Base-by-base conservation (phyloP, 1,140 invertebrate species). In the Tetramorium simillimum region DNA sequence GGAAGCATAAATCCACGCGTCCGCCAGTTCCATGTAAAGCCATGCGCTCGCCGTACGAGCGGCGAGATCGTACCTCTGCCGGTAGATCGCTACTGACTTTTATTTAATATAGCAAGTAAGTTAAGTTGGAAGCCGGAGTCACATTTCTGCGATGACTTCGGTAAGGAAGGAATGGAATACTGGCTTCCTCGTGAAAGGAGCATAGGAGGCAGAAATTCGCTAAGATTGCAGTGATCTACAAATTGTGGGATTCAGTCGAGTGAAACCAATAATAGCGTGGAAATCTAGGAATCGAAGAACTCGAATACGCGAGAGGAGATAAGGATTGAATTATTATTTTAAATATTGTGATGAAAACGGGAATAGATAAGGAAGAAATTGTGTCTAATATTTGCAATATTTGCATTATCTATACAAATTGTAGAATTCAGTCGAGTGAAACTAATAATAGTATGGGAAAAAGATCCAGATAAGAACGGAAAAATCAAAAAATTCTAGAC, bases 1-100 rank as follows among this genome's bases (percentile, higher is more conserved):
- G 80, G 80, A 82, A 82, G 53, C 80, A 82, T 82, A 73, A 82
- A 82, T 82, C n/a, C 28, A 63, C 53, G 53, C 14, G 40, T 72
- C 51, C 37, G 40, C 21, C 33, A n/a, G 9, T 24, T 70, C 37
- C n/a, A 9, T 82, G 18, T 46, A 46, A 72, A 82, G 43, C 37
- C 67, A 7, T n/a, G 21, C 16, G 58, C 21, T 9, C 37, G 33
- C 21, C 14, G 24, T 46, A 70, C 21, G 56, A 82, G 67, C 40
- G 21, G 58, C 18, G 67, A 82, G 80, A 81, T 53, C 33, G 33
- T 65, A 53, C 2, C 28, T 16, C 28, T n/a, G 60, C 60, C 37
- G 28, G 40, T 78, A 49, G 46, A 78, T 56, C 77, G 77, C 65
- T 43, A 67, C 18, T 70, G 49, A 21, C 65, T 51, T 82, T 82